Base-by-base conservation (phyloP, 2,113 vertebrate species). In the Elgaria multicarinata region DNA sequence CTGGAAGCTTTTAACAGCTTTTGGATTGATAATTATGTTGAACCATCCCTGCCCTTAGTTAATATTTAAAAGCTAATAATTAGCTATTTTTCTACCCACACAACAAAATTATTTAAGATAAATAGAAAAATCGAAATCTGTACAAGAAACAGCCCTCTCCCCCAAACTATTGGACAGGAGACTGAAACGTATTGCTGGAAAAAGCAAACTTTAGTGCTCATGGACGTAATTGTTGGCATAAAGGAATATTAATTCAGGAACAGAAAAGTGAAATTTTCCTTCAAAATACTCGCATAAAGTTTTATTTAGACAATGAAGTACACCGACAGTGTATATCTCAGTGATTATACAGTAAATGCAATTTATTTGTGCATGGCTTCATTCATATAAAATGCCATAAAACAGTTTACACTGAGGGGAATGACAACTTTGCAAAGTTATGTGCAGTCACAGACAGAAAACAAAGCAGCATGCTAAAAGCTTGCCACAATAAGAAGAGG, bases 311-410 rank as follows among this genome's bases (percentile, higher is more conserved):
- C 83, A 76, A 50, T 88, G 75, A 88, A 89, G 42, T 85, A 24
- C 44, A 55, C n/a, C 89, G 28, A 44, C 28, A 80, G 7, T 67
- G 24, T n/a, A 81, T 31, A 26, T 83, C n/a, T 91, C 0, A 83
- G 66, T 92, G 85, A 67, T 92, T 91, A 55, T 86, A 33, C 46
- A 91, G 0, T 91, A 91, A 91, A 26, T 87, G 13, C 89, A 88
- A 80, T 87, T 92, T 93, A 83, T 92, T 93, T 93, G 58, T 92
- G 20, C 94, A 64, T 86, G 85, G 87, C 1, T 14, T 89, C 33
- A 22, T 89, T 92, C 74, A 36, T 89, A 50, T 89, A 36, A 87
- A 62, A 92, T 91, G 33, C 31, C 6, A 81, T 83, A 88, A 85
- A 87, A 69, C 91, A 93, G 18, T 94, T 92, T 92, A 85, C 14